Evolutionary conservation across 2,797 vertebrate species (phyloP).

Genomic region (Betta splendens): DNA sequence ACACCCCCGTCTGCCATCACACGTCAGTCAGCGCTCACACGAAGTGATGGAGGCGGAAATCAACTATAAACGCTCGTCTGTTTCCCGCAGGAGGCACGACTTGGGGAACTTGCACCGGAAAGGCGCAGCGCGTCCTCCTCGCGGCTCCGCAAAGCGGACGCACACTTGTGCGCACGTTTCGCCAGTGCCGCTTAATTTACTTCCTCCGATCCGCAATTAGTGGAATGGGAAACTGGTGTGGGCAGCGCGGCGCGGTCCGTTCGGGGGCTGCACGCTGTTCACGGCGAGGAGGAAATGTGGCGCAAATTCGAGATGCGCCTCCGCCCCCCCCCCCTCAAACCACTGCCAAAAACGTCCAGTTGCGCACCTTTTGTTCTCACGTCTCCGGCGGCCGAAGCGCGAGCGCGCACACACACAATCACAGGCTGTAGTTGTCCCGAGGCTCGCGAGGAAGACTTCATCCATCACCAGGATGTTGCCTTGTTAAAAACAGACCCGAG

Average conservation of each 20-base stretch:
- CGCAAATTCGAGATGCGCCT: not conserved
- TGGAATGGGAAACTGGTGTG: not conserved
- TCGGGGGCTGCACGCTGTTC: not conserved
- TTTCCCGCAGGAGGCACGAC: conserved; percentile 6
- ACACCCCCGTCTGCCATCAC: conserved; percentile 45
- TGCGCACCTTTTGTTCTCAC: conserved; percentile 32
- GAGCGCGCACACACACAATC: not conserved
- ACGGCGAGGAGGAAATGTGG: not conserved
- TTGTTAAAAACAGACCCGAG: conserved; percentile 3
- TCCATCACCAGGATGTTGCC: conserved; percentile 25
- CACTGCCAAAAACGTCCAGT: conserved; percentile 24
- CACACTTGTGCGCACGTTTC: conserved; percentile 18
- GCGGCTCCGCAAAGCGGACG: conserved; percentile 11
- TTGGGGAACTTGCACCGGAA: conserved; percentile 30
- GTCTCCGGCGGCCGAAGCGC: conserved; percentile 5
- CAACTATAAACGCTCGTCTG: not conserved
- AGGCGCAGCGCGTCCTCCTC: not conserved
- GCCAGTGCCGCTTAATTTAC: conserved; percentile 18
- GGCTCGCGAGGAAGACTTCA: conserved; percentile 14
- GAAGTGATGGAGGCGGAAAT: conserved; percentile 40
- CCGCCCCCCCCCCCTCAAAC: too few species aligned
- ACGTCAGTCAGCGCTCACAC: conserved; percentile 44
- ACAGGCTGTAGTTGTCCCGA: not conserved
- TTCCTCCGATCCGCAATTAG: conserved; percentile 20
- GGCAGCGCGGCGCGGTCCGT: not conserved